Base-by-base conservation (phyloP, 1,140 invertebrate species). In the Pseudomyrmex concolor region DNA sequence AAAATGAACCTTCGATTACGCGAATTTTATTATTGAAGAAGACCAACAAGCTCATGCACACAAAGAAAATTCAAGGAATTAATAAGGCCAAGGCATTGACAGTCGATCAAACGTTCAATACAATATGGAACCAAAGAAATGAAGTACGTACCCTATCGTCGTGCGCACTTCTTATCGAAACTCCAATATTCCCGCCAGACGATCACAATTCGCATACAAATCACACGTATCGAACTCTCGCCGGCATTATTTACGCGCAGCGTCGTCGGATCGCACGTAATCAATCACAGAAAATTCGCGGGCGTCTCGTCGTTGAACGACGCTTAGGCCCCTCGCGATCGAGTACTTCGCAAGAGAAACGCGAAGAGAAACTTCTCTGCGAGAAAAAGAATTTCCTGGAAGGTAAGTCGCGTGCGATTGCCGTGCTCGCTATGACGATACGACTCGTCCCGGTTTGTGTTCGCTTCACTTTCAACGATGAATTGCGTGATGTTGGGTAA, bases 401-500 rank as follows among this genome's bases (percentile, higher is more conserved):
- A 63, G 59, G 15, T n/a, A 45, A 19, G 45, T 15, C 57, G 71
- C 10, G 34, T 5, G 34, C 34, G 34, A 34, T 34, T 7, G 34
- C 34, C 17, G 34, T 22, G 17, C 34, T 48, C 57, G 15, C 25
- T 25, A 25, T 25, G 25, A 25, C 4, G 22, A 17, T 25, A 17
- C 15, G 5, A 7, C 34, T 59, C 34, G 70, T 7, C 19, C 72
- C 54, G 70, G 45, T 50, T 17, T 19, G 25, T 8, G 22, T 1
- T 22, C 62, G 22, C 25, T 64, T 34, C 22, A 34, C 22, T 2
- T 17, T n/a, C 15, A 15, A 12, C 71, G 71, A 19, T 22, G 48
- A 25, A 19, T 78, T 78, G 43, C 76, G 43, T 48, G 76, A 78
- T 43, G 64, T 59, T 78, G 43, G 25, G 64, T 54, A 78, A 78